Conservation (phyloP, 2,113 vertebrate species). For the Vulpes ferrilata region DNA sequence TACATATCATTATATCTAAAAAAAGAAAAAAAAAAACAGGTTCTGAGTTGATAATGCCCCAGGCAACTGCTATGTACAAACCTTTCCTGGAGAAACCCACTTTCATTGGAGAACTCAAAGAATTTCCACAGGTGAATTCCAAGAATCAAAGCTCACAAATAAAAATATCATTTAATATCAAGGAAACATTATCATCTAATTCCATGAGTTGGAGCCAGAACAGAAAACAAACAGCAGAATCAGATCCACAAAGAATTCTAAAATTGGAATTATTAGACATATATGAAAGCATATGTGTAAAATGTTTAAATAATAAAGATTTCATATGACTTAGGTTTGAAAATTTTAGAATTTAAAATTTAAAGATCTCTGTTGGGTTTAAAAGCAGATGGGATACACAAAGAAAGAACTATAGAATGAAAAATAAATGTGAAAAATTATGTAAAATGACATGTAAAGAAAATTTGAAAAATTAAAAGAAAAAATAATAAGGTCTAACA, state of each 20-base stretch:
- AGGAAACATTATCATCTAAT: background rate
- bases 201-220: background rate
- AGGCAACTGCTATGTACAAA: background rate
- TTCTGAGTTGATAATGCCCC: background rate
- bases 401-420: background rate
- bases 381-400: background rate
- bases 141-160: background rate
- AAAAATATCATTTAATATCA: constrained; percentile 16
- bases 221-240: background rate
- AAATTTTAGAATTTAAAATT: background rate
- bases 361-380: background rate
- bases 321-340: background rate
- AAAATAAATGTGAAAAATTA: constrained; percentile 23
- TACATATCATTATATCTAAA: background rate
- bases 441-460: background rate
- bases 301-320: background rate
- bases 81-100: background rate
- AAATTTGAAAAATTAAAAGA: background rate
- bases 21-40: background rate
- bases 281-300: background rate
- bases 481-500: background rate
- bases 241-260: background rate
- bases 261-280: background rate
- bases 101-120: background rate
- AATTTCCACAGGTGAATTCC: background rate